A percentile compares a stretch with the other conserved stretches of the same genome.
phyloP scores from a whole-genome alignment of 2,888 invertebrate species.

The Ormyrus nitidulus region DNA sequence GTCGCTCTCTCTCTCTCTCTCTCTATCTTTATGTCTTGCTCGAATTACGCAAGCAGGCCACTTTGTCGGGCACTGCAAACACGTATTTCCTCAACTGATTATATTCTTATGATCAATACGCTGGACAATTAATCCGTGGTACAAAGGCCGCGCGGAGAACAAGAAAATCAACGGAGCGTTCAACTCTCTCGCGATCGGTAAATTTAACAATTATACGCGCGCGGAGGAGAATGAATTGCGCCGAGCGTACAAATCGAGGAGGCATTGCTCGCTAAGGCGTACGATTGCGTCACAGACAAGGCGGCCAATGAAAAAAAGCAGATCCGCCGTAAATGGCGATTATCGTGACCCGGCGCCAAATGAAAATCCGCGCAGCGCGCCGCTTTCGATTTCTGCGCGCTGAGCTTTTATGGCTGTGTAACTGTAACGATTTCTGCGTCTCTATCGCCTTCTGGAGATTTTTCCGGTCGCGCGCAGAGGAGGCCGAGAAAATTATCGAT shows the following conservation, averaged over 20 bases:
- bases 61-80: too few species aligned
- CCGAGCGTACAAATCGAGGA: not conserved
- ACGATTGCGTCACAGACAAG: slow-evolving; percentile 6
- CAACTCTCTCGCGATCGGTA: slow-evolving; percentile 41
- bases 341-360: slow-evolving; percentile 25
- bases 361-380: slow-evolving; percentile 17
- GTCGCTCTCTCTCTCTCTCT: not conserved
- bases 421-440: slow-evolving; percentile 44
- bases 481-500: slow-evolving; percentile 33
- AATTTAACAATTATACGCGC: slow-evolving; percentile 47
- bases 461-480: slow-evolving; percentile 1
- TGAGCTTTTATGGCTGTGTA: slow-evolving; percentile 1
- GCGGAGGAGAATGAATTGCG: not conserved
- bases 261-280: slow-evolving; percentile 1
- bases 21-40: not conserved
- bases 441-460: not conserved
- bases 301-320: slow-evolving; percentile 14
- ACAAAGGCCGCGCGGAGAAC: too few species aligned
- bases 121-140: too few species aligned
- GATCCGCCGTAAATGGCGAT: slow-evolving; percentile 50
- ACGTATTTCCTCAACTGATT: too few species aligned
- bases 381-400: slow-evolving; percentile 45
- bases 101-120: too few species aligned
- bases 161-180: not conserved
- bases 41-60: too few species aligned